Evolutionary conservation across 1,140 invertebrate species (phyloP).

Genomic region (Rhyzopertha dominica): DNA sequence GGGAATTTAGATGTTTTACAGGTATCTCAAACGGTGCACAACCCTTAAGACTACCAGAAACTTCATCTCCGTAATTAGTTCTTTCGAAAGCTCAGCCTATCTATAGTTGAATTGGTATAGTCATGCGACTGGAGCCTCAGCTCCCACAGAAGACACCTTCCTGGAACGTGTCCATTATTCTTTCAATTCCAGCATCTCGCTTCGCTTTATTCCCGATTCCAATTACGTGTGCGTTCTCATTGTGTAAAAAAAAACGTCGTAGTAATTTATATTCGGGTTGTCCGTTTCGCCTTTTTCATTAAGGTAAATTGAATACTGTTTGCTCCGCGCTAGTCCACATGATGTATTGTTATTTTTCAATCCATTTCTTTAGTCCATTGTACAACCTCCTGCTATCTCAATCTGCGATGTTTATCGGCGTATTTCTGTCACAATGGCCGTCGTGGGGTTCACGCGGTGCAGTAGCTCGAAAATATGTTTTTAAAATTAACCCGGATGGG

Average conservation of each 20-base stretch:
- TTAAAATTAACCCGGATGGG: conserved; percentile 41
- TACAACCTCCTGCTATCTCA: conserved; percentile 32
- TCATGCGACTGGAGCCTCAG: too few species aligned
- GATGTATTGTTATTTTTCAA: conserved; percentile 33
- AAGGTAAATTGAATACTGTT: conserved; percentile 37
- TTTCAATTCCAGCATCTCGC: too few species aligned
- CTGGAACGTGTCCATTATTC: too few species aligned
- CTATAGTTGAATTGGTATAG: too few species aligned
- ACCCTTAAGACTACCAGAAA: too few species aligned
- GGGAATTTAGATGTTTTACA: too few species aligned
- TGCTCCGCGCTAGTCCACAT: conserved; percentile 22
- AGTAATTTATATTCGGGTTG: conserved; percentile 7
- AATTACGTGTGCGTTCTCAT: conserved; percentile 3
- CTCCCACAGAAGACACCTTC: too few species aligned
- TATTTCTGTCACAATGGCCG: conserved; percentile 42
- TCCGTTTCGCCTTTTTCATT: conserved; percentile 28
- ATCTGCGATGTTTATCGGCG: conserved; percentile 41
- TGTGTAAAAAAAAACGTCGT: conserved; percentile 6
- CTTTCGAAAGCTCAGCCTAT: too few species aligned
- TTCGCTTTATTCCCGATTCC: conserved; percentile 4
- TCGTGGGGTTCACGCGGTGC: conserved; percentile 35
- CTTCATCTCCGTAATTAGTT: too few species aligned
- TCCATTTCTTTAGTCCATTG: conserved; percentile 33
- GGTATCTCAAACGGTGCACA: too few species aligned
- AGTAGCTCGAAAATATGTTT: conserved; percentile 38